These are phyloP conservation scores for Chiloscyllium plagiosum DNA, from an alignment of 2,113 vertebrate genomes.

Conservation along the genomic window DNA sequence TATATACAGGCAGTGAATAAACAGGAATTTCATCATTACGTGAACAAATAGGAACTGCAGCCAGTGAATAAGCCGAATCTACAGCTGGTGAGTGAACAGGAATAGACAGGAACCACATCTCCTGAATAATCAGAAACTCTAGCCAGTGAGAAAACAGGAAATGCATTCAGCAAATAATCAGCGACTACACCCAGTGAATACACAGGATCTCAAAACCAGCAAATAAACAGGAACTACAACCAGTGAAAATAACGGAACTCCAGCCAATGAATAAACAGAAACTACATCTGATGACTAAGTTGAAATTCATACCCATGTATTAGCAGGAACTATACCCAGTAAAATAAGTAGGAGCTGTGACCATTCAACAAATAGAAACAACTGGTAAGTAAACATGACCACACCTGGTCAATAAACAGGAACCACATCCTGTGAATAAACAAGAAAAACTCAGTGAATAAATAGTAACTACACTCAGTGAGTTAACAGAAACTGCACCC, in stretches of 20 bases:
- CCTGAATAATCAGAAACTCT: no score
- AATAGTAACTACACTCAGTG: not conserved
- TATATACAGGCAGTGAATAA: not conserved
- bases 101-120: no score
- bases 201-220: no score
- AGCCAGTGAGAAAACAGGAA: not conserved
- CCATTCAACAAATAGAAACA: not conserved
- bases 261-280: not conserved
- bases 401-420: not conserved
- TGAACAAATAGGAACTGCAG: not conserved
- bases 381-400: not conserved
- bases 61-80: not conserved
- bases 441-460: not conserved
- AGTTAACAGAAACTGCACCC: no score
- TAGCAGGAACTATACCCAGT: not conserved
- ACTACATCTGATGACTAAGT: not conserved
- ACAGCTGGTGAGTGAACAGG: not conserved
- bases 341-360: not conserved
- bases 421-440: not conserved
- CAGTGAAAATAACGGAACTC: not conserved
- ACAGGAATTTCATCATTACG: not conserved
- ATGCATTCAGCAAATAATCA: not conserved
- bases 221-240: not conserved
- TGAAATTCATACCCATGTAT: not conserved
- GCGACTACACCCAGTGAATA: no score